Conservation (phyloP, 1,140 invertebrate genomes). For the Atta colombica region DNA sequence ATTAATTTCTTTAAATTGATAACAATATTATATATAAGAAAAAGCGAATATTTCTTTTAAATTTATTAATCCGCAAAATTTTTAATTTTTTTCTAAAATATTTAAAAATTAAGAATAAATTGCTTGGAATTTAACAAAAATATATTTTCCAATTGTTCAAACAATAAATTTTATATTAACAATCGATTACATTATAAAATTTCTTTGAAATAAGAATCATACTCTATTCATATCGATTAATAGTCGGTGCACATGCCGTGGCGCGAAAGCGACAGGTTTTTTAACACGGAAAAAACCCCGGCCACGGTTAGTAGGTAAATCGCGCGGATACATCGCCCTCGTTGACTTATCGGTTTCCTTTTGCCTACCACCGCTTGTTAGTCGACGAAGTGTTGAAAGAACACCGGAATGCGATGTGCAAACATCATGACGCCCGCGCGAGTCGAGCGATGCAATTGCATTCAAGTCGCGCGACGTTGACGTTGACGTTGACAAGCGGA, state of each 20-base stretch:
- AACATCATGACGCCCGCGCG: constrained; percentile 58
- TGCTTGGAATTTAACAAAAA: background rate
- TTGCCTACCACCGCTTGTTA: constrained; percentile 38
- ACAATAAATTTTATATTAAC: constrained; percentile 4
- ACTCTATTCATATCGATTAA: background rate
- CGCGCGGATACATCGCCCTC: constrained; percentile 53
- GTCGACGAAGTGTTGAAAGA: constrained; percentile 68
- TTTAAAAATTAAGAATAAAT: background rate
- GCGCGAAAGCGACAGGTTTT: constrained; percentile 15
- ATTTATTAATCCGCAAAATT: background rate
- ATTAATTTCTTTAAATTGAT: background rate
- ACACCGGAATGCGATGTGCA: constrained; percentile 69
- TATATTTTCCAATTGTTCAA: background rate
- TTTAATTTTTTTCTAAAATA: background rate
- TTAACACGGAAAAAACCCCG: constrained; percentile 18
- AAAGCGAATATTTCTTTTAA: background rate
- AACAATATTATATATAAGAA: background rate
- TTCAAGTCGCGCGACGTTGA: constrained; percentile 11
- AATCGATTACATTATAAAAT: background rate
- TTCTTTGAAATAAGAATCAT: background rate
- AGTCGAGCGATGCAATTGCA: constrained; percentile 43
- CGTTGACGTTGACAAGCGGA: constrained; percentile 26
- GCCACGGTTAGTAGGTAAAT: constrained; percentile 31
- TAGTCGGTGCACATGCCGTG: background rate
- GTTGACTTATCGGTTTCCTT: constrained; percentile 73